These are phyloP conservation scores for Trachemys scripta DNA, from an alignment of 2,113 vertebrate species.

Conservation along the genomic window DNA sequence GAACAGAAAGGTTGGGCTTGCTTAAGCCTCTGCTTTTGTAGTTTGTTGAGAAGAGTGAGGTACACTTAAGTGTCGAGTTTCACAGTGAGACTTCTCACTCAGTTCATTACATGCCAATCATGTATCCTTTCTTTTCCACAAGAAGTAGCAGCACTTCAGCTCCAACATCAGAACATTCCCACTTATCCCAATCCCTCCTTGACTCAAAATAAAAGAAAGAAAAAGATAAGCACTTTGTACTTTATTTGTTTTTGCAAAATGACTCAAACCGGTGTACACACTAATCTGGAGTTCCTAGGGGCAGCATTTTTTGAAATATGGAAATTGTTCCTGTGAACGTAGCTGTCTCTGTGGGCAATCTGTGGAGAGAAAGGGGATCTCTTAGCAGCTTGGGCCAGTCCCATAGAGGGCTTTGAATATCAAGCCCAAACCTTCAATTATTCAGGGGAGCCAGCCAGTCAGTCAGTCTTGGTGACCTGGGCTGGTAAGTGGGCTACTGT, in stretches of 20 bases:
- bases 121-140: not conserved
- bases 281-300: not conserved
- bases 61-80: not conserved
- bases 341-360: not conserved
- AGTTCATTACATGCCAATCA: not conserved
- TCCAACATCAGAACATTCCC: not conserved
- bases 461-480: not conserved
- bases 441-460: too few species aligned
- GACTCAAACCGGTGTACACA: not conserved
- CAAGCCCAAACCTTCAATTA: not conserved
- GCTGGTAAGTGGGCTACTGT: not conserved
- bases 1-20: not conserved
- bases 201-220: not conserved
- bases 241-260: not conserved
- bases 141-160: not conserved
- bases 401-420: not conserved
- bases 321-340: not conserved
- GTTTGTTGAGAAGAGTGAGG: not conserved
- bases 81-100: not conserved
- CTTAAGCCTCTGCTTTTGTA: not conserved
- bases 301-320: not conserved
- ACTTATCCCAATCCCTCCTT: not conserved
- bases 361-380: not conserved
- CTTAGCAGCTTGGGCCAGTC: not conserved
- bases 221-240: not conserved